Evolutionary conservation across 2,113 vertebrate genomes (phyloP).

Genomic region (Dascyllus trimaculatus): DNA sequence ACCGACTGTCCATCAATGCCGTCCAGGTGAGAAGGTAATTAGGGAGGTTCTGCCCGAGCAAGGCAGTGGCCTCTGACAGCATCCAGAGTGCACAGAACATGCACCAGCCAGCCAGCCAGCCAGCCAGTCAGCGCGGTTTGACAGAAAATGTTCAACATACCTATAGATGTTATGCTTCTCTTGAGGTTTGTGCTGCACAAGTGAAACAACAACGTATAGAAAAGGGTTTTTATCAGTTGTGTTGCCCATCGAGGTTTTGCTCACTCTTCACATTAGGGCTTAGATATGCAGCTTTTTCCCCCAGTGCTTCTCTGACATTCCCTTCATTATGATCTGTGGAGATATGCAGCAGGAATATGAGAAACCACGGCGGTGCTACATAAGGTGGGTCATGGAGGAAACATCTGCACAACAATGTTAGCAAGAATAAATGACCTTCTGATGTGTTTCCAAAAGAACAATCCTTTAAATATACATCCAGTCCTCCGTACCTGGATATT

Average conservation of each 20-base stretch:
- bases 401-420: neutral
- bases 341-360: neutral
- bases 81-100: slow-evolving; percentile 39
- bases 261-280: neutral
- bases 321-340: slow-evolving; percentile 8
- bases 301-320: neutral
- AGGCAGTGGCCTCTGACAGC: slow-evolving; percentile 29
- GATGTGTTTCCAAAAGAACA: slow-evolving; percentile 32
- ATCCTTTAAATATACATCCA: slow-evolving; percentile 27
- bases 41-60: slow-evolving; percentile 44
- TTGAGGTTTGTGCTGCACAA: neutral
- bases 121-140: slow-evolving; percentile 8
- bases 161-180: slow-evolving; percentile 1
- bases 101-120: slow-evolving; percentile 1
- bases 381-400: slow-evolving; percentile 21
- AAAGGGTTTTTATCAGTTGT: neutral
- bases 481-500: slow-evolving; percentile 6
- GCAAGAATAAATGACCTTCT: slow-evolving; percentile 35
- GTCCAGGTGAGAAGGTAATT: slow-evolving; percentile 66
- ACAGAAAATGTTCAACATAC: slow-evolving; percentile 18
- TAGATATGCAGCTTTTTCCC: neutral
- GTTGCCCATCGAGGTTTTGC: slow-evolving; percentile 2
- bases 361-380: slow-evolving; percentile 3
- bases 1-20: slow-evolving; percentile 66
- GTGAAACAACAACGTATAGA: neutral